These are phyloP conservation scores for Nemoura dubitans DNA, from an alignment of 2,888 invertebrate genomes.

Conservation along the genomic window DNA sequence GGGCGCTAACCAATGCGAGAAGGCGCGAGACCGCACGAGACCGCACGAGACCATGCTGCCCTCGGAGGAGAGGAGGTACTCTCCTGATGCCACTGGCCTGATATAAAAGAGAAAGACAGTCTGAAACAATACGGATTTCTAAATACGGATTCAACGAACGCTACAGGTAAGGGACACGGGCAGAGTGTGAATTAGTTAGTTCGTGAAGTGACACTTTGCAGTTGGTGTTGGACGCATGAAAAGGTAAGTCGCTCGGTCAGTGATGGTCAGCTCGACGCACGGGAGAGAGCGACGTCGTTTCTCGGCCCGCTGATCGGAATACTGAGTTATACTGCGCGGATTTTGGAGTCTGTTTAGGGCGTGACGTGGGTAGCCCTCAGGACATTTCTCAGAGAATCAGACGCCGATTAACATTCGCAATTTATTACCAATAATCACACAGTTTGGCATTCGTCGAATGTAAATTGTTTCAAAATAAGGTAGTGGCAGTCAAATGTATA, in stretches of 20 bases:
- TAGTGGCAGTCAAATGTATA: no score
- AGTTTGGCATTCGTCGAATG: no score
- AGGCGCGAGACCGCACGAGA: background rate
- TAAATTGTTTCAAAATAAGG: no score
- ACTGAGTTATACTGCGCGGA: background rate
- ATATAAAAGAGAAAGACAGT: slow-evolving; percentile 45
- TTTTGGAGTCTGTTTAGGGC: background rate
- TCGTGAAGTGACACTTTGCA: background rate
- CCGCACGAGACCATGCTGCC: background rate
- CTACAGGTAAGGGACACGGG: slow-evolving; percentile 42
- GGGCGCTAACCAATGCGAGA: slow-evolving; percentile 37
- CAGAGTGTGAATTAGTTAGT: slow-evolving; percentile 14
- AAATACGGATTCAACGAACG: slow-evolving; percentile 30
- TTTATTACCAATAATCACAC: no score
- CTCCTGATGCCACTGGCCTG: slow-evolving; percentile 20
- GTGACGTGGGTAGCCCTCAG: background rate
- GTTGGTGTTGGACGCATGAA: background rate
- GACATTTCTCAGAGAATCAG: no score
- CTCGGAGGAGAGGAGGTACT: slow-evolving; percentile 18
- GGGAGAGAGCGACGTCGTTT: background rate
- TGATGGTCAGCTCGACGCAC: background rate
- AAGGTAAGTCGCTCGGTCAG: background rate
- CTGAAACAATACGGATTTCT: slow-evolving; percentile 31
- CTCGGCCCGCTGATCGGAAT: background rate
- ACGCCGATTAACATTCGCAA: no score